These are phyloP conservation scores for Dicentrarchus labrax DNA, from an alignment of 2,113 vertebrate genomes.

Conservation along the genomic window DNA sequence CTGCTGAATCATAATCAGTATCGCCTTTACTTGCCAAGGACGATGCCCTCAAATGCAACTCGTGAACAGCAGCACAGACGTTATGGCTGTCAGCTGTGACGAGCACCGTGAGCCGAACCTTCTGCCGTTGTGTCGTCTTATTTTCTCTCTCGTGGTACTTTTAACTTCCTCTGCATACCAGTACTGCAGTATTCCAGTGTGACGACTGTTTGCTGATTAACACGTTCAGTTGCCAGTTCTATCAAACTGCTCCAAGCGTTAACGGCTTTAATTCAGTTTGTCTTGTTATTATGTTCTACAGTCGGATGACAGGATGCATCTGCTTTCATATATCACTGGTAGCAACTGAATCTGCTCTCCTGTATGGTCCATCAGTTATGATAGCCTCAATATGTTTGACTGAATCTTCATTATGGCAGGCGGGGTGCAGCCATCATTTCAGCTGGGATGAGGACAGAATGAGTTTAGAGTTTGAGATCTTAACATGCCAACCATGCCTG, in stretches of 20 bases:
- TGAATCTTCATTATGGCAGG: slow-evolving; percentile 6
- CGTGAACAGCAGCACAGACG: slow-evolving; percentile 25
- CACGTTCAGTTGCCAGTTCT: neutral
- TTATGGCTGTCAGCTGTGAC: slow-evolving; percentile 9
- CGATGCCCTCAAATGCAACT: slow-evolving; percentile 37
- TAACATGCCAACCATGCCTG: too few relatives aligned
- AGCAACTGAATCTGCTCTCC: slow-evolving; percentile 24
- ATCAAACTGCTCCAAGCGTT: neutral
- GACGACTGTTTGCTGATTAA: neutral
- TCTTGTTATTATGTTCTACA: slow-evolving; percentile 19
- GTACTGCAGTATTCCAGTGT: neutral
- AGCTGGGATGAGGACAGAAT: slow-evolving; percentile 2
- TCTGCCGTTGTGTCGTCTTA: neutral
- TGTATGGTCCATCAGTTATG: slow-evolving; percentile 32
- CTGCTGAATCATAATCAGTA: slow-evolving; percentile 74
- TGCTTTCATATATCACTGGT: slow-evolving; percentile 36
- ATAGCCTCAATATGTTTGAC: slow-evolving; percentile 30
- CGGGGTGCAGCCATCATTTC: slow-evolving; percentile 3
- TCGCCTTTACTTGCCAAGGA: slow-evolving; percentile 59
- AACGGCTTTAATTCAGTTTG: slow-evolving; percentile 29
- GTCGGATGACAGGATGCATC: slow-evolving; percentile 41
- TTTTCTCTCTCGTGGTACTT: neutral
- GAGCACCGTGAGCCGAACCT: neutral
- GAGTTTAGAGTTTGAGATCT: neutral
- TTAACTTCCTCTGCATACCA: slow-evolving; percentile 1